These are phyloP conservation scores for Miltochrista miniata DNA, from an alignment of 2,888 invertebrate species.

Conservation along the genomic window DNA sequence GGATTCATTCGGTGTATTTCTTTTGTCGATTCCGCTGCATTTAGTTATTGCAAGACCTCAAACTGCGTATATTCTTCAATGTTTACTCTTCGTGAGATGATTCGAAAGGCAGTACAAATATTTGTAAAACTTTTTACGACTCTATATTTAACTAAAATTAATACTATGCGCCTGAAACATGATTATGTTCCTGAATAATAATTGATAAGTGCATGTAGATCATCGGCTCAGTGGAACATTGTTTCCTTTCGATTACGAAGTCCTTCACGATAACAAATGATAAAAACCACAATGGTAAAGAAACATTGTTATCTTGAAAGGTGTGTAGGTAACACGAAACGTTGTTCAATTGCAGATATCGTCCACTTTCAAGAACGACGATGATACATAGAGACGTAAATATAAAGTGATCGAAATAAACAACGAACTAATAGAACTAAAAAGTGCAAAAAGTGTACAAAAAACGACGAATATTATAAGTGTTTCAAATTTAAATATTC, in stretches of 20 bases:
- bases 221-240: slow-evolving; percentile 48
- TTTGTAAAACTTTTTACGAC: neutral
- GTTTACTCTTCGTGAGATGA: neutral
- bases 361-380: slow-evolving; percentile 21
- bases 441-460: slow-evolving; percentile 21
- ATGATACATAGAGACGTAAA: slow-evolving; percentile 26
- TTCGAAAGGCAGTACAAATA: neutral
- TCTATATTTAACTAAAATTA: no score
- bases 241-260: slow-evolving; percentile 56
- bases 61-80: neutral
- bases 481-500: slow-evolving; percentile 23
- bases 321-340: slow-evolving; percentile 45
- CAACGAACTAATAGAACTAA: slow-evolving; percentile 20
- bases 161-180: neutral
- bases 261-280: slow-evolving; percentile 57
- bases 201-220: slow-evolving; percentile 53
- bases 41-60: no score
- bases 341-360: slow-evolving; percentile 19
- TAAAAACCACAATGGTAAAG: slow-evolving; percentile 52
- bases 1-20: slow-evolving; percentile 10
- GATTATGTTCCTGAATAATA: neutral
- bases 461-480: slow-evolving; percentile 33
- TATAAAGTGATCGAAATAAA: slow-evolving; percentile 12
- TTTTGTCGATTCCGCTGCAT: neutral
- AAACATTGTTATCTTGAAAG: slow-evolving; percentile 53